Percentiles rank a stretch among this genome's conserved stretches.
These are phyloP conservation scores for Cnemophilus loriae DNA, from an alignment of 2,113 vertebrate species.

Conservation along the genomic window DNA sequence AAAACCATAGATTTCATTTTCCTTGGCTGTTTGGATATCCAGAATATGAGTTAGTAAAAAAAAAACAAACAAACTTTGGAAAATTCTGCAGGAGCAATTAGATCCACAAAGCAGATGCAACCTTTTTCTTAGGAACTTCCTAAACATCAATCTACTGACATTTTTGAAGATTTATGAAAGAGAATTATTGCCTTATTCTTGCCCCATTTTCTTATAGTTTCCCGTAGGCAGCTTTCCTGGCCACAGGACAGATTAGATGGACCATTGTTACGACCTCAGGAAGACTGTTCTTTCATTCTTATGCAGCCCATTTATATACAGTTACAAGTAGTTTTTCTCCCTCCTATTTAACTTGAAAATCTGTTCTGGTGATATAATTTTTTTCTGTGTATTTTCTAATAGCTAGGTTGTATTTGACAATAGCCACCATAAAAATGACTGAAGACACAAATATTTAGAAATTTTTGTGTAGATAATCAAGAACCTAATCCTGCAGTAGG, in stretches of 20 bases:
- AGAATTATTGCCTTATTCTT: neutral
- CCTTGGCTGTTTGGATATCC: neutral
- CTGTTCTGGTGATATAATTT: neutral
- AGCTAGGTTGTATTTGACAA: neutral
- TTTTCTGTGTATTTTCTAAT: neutral
- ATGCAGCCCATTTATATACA: neutral
- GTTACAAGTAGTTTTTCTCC: neutral
- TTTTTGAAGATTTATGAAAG: neutral
- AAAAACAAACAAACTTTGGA: neutral
- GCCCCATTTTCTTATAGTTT: neutral
- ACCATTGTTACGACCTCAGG: neutral
- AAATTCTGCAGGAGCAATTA: neutral
- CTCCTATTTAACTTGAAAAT: neutral
- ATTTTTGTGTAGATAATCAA: neutral
- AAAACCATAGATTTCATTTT: neutral
- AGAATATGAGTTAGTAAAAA: neutral
- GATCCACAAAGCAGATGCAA: neutral
- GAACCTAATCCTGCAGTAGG: neutral
- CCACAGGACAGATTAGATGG: neutral
- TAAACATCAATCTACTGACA: neutral
- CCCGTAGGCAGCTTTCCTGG: neutral
- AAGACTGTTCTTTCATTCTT: neutral
- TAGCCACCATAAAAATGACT: neutral
- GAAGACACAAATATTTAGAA: neutral
- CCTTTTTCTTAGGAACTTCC: neutral